Percentiles rank a stretch among this genome's conserved stretches.
Evolutionary conservation across 2,888 invertebrate genomes (phyloP).

Genomic region (Panopea generosa): DNA sequence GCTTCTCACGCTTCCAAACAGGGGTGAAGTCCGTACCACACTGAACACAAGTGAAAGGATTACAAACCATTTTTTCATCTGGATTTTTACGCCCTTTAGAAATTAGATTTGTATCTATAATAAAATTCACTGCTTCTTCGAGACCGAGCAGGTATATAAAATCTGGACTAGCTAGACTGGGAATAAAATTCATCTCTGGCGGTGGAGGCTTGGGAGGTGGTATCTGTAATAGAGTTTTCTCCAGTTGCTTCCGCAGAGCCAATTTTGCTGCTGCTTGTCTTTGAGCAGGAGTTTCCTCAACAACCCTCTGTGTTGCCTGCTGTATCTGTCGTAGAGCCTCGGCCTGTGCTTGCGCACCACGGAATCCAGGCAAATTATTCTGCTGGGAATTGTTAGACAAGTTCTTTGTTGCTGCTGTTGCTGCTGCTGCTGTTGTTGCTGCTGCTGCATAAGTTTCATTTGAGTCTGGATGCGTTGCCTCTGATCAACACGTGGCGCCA

Average conservation of each 20-base stretch:
- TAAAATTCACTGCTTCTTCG: slow-evolving; percentile 90
- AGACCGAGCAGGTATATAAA: slow-evolving; percentile 98
- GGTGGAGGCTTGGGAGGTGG: slow-evolving; percentile 99
- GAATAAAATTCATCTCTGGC: slow-evolving; percentile 99
- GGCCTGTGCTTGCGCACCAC: slow-evolving; percentile 60
- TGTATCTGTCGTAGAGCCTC: slow-evolving; percentile 87
- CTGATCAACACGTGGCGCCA: slow-evolving; percentile 63
- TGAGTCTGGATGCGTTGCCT: slow-evolving; percentile 64
- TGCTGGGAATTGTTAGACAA: slow-evolving; percentile 6
- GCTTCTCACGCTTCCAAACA: slow-evolving; percentile 99
- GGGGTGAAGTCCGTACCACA: slow-evolving; percentile 99
- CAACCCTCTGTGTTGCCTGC: slow-evolving; percentile 71
- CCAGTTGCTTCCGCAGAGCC: slow-evolving; percentile 97
- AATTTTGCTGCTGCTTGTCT: slow-evolving; percentile 98
- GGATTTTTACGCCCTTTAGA: slow-evolving; percentile 79
- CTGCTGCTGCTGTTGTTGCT: slow-evolving; percentile 59
- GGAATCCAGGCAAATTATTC: slow-evolving; percentile 43
- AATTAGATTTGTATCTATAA: slow-evolving; percentile 89
- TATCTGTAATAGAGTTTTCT: slow-evolving; percentile 89
- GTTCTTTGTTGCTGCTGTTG: slow-evolving; percentile 26
- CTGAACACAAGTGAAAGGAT: slow-evolving; percentile 97
- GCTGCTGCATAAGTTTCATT: slow-evolving; percentile 61
- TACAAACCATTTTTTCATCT: slow-evolving; percentile 85
- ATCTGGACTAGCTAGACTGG: slow-evolving; percentile 98
- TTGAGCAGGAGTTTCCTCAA: slow-evolving; percentile 96